Evolutionary conservation across 2,113 vertebrate species (phyloP).

Genomic region (Panthera leo): DNA sequence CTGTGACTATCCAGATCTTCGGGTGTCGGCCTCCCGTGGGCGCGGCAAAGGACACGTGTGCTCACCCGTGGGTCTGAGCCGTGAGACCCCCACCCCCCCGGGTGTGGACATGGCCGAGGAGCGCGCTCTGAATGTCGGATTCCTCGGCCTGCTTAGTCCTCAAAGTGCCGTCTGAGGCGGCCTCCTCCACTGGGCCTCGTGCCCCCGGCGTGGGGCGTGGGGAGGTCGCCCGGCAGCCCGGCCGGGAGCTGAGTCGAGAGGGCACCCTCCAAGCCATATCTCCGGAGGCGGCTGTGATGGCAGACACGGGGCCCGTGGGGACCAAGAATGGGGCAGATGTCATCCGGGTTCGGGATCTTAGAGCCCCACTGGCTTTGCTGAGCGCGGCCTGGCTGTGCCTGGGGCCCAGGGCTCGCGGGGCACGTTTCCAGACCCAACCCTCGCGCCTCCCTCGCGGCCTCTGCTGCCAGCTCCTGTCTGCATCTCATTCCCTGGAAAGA

Average conservation of each 20-base stretch:
- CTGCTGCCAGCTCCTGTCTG: not conserved
- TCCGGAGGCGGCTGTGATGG: not conserved
- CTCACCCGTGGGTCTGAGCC: not conserved
- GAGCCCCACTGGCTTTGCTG: not conserved
- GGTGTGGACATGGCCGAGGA: rapidly evolving
- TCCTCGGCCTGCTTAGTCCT: not conserved
- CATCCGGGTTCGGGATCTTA: not conserved
- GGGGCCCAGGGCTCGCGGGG: rapidly evolving
- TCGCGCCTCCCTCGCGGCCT: not conserved
- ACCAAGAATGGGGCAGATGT: rapidly evolving
- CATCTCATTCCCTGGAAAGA: rapidly evolving
- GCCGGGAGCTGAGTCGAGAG: rapidly evolving
- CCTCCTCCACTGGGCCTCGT: not conserved
- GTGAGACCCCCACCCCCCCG: rapidly evolving
- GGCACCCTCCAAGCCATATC: rapidly evolving
- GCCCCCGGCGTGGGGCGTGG: not conserved
- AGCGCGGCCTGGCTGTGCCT: rapidly evolving
- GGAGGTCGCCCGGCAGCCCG: not conserved
- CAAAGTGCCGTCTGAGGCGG: not conserved
- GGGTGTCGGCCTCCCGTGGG: not conserved
- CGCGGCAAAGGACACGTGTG: rapidly evolving
- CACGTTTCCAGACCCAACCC: too few relatives aligned
- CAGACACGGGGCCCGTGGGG: not conserved
- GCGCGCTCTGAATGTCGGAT: rapidly evolving
- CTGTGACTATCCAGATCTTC: not conserved